Conservation (phyloP, 2,888 invertebrate genomes). For the Zygothrica quintamaculata region DNA sequence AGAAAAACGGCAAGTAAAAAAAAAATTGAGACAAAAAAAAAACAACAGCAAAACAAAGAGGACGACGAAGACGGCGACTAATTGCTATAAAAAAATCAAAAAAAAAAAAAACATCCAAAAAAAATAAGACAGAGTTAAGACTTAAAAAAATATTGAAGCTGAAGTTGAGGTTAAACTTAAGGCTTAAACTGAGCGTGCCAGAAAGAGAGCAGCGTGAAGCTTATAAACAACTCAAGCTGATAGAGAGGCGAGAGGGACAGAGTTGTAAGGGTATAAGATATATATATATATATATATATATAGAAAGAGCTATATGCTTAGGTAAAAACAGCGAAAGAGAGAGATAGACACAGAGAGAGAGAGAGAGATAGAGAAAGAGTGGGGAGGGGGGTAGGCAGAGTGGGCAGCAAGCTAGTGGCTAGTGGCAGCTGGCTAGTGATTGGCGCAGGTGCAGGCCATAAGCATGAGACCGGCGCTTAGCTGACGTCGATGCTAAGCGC, state of each 20-base stretch:
- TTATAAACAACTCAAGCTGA: conserved; percentile 14
- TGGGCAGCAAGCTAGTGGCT: conserved; percentile 8
- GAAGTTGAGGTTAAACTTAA: conserved; percentile 1
- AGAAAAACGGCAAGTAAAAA: conserved; percentile 58
- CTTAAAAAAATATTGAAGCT: conserved; percentile 7
- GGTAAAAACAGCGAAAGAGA: conserved; percentile 11
- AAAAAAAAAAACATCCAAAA: conserved; percentile 29
- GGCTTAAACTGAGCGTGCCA: conserved; percentile 28
- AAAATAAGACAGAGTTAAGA: conserved; percentile 13
- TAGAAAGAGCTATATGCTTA: no score
- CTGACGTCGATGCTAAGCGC: conserved; percentile 60
- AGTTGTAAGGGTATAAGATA: not conserved
- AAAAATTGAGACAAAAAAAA: no score
- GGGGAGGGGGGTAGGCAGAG: conserved; percentile 3
- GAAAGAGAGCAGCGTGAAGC: conserved; percentile 64
- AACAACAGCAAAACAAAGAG: conserved; percentile 16
- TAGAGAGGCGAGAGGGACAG: no score
- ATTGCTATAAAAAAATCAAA: conserved; percentile 51
- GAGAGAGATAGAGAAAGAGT: not conserved
- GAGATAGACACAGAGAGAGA: conserved; percentile 1
- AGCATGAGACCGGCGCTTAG: conserved; percentile 70
- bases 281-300: conserved; percentile 3
- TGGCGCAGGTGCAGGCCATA: conserved; percentile 74
- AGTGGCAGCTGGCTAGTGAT: conserved; percentile 65
- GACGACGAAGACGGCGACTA: conserved; percentile 41